Evolutionary conservation across 2,797 vertebrate genomes (phyloP).

Genomic region (Melanotaenia parkinsoni): DNA sequence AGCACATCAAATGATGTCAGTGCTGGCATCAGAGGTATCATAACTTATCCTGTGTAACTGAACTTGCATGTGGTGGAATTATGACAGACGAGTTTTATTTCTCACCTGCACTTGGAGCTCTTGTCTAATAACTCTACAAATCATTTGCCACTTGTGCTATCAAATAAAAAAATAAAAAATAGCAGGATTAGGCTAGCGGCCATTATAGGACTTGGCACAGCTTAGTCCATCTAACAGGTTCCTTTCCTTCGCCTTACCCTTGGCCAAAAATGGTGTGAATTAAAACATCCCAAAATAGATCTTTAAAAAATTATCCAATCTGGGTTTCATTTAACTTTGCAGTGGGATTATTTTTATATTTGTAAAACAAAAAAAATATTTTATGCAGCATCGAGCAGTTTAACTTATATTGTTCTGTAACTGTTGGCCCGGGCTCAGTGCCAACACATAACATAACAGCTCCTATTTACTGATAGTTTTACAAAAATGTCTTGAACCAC

Average conservation of each 20-base stretch:
- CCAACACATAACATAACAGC: constrained; percentile 59
- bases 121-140: constrained; percentile 48
- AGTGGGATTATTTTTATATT: constrained; percentile 37
- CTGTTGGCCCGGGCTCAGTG: constrained; percentile 44
- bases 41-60: constrained; percentile 53
- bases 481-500: constrained; percentile 72
- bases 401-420: constrained; percentile 56
- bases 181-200: constrained; percentile 56
- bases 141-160: constrained; percentile 60
- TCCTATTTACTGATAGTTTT: constrained; percentile 72
- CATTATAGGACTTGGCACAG: constrained; percentile 61
- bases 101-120: constrained; percentile 63
- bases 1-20: constrained; percentile 65
- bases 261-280: constrained; percentile 35
- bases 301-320: constrained; percentile 36
- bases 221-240: constrained; percentile 40
- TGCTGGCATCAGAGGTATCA: constrained; percentile 44
- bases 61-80: constrained; percentile 46
- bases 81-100: constrained; percentile 57
- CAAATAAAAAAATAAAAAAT: constrained; percentile 62
- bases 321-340: constrained; percentile 39
- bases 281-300: constrained; percentile 12
- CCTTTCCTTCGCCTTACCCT: constrained; percentile 21
- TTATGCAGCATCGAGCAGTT: constrained; percentile 37
- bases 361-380: constrained; percentile 19